phyloP scores from a whole-genome alignment of 2,797 vertebrate species.

The Champsocephalus gunnari region DNA sequence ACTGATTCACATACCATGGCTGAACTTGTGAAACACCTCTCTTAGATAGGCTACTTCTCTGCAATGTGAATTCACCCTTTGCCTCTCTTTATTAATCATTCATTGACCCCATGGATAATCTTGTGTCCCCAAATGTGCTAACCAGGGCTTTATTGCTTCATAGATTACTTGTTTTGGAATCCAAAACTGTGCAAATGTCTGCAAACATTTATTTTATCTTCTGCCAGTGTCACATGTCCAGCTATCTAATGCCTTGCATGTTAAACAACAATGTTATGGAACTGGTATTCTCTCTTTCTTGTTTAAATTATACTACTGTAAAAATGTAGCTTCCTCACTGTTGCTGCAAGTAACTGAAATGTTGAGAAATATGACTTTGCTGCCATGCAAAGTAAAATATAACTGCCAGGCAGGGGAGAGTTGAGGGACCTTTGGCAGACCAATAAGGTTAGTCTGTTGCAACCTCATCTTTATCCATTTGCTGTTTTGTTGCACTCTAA shows the following conservation, averaged over 20 bases:
- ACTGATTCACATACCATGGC: no score
- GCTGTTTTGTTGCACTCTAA: no score
- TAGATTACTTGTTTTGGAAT: neutral
- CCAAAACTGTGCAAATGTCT: neutral
- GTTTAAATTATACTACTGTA: neutral
- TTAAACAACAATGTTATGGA: neutral
- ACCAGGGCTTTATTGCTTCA: neutral
- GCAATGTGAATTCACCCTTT: no score
- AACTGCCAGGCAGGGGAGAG: slow-evolving; percentile 2
- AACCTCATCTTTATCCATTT: slow-evolving; percentile 14
- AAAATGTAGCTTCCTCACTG: neutral
- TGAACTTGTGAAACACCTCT: no score
- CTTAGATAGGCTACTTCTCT: no score
- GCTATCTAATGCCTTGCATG: neutral
- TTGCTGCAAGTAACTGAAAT: slow-evolving; percentile 1
- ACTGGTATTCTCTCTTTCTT: neutral
- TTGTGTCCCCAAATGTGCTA: neutral
- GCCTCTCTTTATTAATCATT: slow-evolving; percentile 13
- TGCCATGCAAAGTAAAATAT: slow-evolving; percentile 10
- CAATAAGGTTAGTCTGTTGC: slow-evolving; percentile 18
- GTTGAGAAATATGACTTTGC: slow-evolving; percentile 32
- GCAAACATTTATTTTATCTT: neutral
- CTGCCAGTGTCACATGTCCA: neutral
- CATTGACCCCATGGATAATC: slow-evolving; percentile 1
- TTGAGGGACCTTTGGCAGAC: slow-evolving; percentile 12